Evolutionary conservation across 1,140 invertebrate species (phyloP).

Genomic region (Drosophila gunungcola): DNA sequence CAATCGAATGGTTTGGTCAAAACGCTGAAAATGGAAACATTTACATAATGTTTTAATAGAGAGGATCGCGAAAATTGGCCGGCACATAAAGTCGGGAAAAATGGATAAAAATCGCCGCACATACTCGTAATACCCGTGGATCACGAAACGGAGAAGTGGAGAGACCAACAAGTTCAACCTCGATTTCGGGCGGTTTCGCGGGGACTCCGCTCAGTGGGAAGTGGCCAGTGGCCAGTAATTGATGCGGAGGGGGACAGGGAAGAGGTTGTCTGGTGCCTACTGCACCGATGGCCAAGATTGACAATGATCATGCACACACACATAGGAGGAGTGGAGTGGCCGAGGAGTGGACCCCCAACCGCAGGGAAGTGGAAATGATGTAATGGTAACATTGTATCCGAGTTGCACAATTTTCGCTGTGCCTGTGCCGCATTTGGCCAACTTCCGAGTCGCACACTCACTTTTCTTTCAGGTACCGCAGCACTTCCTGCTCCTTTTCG

Average conservation of each 20-base stretch:
- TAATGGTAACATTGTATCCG: constrained; percentile 80
- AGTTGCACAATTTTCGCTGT: constrained; percentile 80
- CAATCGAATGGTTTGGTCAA: constrained; percentile 76
- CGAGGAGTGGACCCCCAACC: constrained; percentile 26
- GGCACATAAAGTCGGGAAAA: constrained; percentile 14
- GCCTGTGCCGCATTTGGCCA: constrained; percentile 50
- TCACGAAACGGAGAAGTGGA: constrained; percentile 28
- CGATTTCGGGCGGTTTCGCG: neutral
- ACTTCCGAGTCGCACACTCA: constrained; percentile 85
- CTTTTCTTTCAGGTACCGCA: constrained; percentile 88
- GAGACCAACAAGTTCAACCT: constrained; percentile 59
- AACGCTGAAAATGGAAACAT: constrained; percentile 60
- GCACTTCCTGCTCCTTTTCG: constrained; percentile 87
- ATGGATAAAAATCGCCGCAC: constrained; percentile 7
- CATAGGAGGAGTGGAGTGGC: constrained; percentile 15
- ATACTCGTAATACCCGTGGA: constrained; percentile 19
- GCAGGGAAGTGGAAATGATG: constrained; percentile 60
- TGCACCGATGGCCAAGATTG: constrained; percentile 81
- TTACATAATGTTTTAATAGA: constrained; percentile 45
- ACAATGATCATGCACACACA: constrained; percentile 70
- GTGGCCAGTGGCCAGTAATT: constrained; percentile 7
- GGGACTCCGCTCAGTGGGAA: constrained; percentile 7
- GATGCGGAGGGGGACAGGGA: constrained; percentile 1
- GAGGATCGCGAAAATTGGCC: constrained; percentile 48
- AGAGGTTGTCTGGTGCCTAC: constrained; percentile 57